Evolutionary conservation across 1,140 invertebrate genomes (phyloP), one percentile per base, ranked within the genome.

Genomic region (Lasioglossum baleicum): DNA sequence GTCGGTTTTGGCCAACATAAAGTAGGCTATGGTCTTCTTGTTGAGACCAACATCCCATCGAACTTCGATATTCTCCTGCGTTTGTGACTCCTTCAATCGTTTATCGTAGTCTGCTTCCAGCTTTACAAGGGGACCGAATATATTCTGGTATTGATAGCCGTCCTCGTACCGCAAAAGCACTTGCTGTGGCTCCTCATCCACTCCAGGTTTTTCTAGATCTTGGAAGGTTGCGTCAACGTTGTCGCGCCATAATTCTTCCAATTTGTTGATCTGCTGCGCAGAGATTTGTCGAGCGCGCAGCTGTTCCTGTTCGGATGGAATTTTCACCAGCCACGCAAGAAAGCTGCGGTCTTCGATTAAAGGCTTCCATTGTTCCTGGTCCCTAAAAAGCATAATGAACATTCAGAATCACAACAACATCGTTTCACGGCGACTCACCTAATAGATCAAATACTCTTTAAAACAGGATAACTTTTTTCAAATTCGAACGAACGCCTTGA

Each of bases 71-170:
- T 99, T 99, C 89, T 99, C 98, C 92, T 99, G 98, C 0, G 98
- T 99, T 90, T 99, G 98, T 0, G 98, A 98, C 92, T 99, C 99
- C 92, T 99, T 99, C 53, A 99, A 92, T 75, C 98, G 96, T 89
- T 99, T 99, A 92, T 99, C 99, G 92, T 99, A 99, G 88, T 99
- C 99, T 0, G 99, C 99, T 94, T 99, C 99, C 56, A 99, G 93
- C 90, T 99, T 98, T 0, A 99, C 98, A 5, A 99, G 92, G 0
- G 99, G 99, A 0, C 98, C 98, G 94, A 99, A 99, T 61, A 99
- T 99, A 90, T 99, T 99, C 92, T 99, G 98, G 91, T 99, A 99
- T 91, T 99, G 98, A 92, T 99, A 99, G 10, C 98, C 99, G 94
- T 99, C 99, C 93, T 99, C 98, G 91, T 99, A 99, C 44, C 96